Conservation (phyloP, 2,113 vertebrate genomes). For the Crotophaga sulcirostris region DNA sequence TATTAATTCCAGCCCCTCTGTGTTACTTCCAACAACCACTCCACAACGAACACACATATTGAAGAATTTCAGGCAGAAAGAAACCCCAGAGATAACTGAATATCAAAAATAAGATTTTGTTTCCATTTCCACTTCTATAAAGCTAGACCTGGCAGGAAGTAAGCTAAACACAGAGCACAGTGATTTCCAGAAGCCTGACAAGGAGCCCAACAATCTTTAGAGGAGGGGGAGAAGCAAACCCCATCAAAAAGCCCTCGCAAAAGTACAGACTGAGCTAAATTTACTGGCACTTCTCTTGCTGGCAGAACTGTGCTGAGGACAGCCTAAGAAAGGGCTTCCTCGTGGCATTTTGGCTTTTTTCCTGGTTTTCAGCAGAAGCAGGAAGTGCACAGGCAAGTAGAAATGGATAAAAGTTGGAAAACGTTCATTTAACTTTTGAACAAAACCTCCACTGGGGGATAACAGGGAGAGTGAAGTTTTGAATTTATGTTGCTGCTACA, state of each 20-base stretch:
- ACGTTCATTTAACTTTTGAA: constrained; percentile 10
- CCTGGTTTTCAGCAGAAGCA: constrained; percentile 49
- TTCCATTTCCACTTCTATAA: background rate
- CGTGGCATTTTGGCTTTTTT: constrained; percentile 35
- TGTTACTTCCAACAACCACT: background rate
- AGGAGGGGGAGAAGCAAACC: background rate
- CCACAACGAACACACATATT: background rate
- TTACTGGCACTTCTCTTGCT: constrained; percentile 32
- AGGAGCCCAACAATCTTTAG: background rate
- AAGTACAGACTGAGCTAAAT: constrained; percentile 58
- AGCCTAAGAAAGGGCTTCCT: constrained; percentile 51
- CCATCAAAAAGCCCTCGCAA: background rate
- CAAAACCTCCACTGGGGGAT: background rate
- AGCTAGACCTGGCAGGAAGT: constrained; percentile 34
- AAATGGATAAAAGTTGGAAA: constrained; percentile 3
- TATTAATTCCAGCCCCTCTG: background rate
- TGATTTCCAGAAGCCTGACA: background rate
- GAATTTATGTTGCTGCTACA: background rate
- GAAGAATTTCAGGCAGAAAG: background rate
- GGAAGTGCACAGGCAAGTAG: constrained; percentile 11
- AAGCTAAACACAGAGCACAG: constrained; percentile 53
- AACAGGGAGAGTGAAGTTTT: background rate
- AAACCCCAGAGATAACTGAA: background rate
- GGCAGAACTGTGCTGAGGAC: constrained; percentile 27
- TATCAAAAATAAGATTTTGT: background rate